Base-by-base conservation (phyloP, 2,888 invertebrate species). In the Mythimna loreyi region DNA sequence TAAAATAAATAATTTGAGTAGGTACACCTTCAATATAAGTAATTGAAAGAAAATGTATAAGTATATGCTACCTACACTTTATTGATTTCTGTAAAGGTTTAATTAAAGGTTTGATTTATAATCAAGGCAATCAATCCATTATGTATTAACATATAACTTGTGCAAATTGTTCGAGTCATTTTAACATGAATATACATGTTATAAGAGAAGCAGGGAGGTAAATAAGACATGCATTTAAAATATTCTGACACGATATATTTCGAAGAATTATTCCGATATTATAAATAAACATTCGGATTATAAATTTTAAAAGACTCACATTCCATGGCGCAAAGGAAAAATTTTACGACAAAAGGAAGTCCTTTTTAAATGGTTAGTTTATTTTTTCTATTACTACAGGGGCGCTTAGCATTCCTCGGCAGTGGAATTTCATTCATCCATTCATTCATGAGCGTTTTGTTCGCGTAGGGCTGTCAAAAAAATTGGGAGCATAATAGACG, bases 381-480 rank as follows among this genome's bases (percentile, higher is more conserved):
- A 56, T 83, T 83, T 84, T 87, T 87, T 92, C 89, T 92, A 88
- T 87, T 86, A 84, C 84, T 83, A 82, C 75, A 77, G 87, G 86
- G 94, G 94, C 94, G 94, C 94, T 94, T 92, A 92, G 84, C 89
- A 84, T 83, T 72, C 83, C 73, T 81, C 68, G 55, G 86, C 85
- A 63, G 78, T 85, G 92, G 94, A 94, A 95, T 95, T 94, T 93
- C 95, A 95, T 95, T 95, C 82, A 80, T 78, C 83, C 85, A 85
- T 89, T 91, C 93, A 93, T 92, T 93, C 90, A 93, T 58, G 64
- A 73, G 85, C 84, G 90, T 91, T 93, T 93, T 92, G 91, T 92
- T 88, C 84, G 69, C 86, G 82, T 83, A 85, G 88, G 82, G 85
- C 78, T 87, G 84, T 89, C 87, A 91, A 92, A 93, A 64, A 90